A percentile compares a stretch with the other conserved stretches of the same genome.
phyloP scores from a whole-genome alignment of 2,888 invertebrate genomes.

The Nomada ferruginata region DNA sequence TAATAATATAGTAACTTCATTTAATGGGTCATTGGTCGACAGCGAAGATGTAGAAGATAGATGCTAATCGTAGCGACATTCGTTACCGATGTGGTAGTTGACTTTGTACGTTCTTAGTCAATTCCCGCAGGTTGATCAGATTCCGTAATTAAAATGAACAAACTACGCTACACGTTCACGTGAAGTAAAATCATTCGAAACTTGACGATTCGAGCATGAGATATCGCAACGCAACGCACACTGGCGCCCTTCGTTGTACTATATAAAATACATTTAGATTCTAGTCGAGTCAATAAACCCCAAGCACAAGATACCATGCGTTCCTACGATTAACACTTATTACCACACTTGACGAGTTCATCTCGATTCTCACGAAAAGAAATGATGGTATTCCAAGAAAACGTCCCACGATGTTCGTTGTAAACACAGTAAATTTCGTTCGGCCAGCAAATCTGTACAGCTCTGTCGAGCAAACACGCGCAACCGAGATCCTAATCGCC shows the following conservation, averaged over 20 bases:
- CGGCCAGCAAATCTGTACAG: conserved; percentile 6
- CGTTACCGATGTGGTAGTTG: background rate
- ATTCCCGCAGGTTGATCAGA: conserved; percentile 15
- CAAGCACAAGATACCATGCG: background rate
- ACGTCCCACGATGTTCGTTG: background rate
- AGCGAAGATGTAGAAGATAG: background rate
- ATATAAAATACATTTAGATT: background rate
- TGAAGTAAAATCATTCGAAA: too few species aligned
- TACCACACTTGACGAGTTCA: conserved; percentile 12
- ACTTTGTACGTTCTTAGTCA: background rate
- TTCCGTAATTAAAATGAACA: conserved; percentile 1
- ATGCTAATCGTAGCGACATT: background rate
- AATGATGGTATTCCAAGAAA: background rate
- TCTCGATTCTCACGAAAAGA: background rate
- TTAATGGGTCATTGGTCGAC: background rate
- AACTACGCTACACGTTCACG: background rate
- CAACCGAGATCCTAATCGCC: conserved; percentile 37
- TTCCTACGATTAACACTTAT: conserved; percentile 10
- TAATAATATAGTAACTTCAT: too few species aligned
- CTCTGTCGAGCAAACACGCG: conserved; percentile 12
- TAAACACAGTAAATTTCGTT: background rate
- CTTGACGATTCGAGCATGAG: too few species aligned
- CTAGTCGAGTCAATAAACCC: background rate
- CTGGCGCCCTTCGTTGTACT: background rate
- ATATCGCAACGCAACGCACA: too few species aligned